phyloP scores from a whole-genome alignment of 92 coral and sea anemone species.

The Palythoa grandis region DNA sequence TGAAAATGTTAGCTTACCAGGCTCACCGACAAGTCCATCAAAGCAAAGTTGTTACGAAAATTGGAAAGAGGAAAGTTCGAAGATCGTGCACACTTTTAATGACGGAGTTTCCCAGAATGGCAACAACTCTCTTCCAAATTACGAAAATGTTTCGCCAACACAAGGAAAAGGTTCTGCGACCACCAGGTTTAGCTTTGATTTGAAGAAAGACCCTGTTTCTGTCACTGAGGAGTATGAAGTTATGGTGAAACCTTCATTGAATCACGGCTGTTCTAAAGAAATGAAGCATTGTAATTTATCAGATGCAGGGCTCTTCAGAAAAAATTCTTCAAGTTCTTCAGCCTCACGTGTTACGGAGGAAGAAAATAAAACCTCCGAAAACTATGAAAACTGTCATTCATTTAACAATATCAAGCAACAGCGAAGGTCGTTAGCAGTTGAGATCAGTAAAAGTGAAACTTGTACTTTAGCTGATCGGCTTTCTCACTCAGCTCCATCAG shows the following conservation, averaged over 20 bases:
- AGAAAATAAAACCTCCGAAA: no score
- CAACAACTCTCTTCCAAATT: not conserved
- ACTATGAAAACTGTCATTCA: no score
- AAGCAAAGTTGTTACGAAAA: conserved; percentile 33
- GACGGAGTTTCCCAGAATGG: not conserved
- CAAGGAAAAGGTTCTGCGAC: not conserved
- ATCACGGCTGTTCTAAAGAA: no score
- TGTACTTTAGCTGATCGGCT: no score
- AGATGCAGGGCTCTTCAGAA: no score
- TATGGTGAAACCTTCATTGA: conserved; percentile 13
- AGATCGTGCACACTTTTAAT: not conserved
- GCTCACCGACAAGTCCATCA: conserved; percentile 1
- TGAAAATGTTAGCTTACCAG: conserved; percentile 15
- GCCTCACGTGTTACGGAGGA: no score
- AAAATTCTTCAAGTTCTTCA: no score
- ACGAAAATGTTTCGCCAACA: conserved; percentile 39
- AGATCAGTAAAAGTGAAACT: no score
- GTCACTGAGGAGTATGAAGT: conserved; percentile 28
- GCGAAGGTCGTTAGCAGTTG: no score
- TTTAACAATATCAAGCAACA: no score
- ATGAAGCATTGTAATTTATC: no score
- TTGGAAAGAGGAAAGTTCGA: not conserved
- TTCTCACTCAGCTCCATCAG: no score
- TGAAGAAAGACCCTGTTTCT: not conserved
- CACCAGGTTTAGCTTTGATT: conserved; percentile 1